Conservation (phyloP, 2,888 invertebrate species). For the Schizotus pectinicornis region DNA sequence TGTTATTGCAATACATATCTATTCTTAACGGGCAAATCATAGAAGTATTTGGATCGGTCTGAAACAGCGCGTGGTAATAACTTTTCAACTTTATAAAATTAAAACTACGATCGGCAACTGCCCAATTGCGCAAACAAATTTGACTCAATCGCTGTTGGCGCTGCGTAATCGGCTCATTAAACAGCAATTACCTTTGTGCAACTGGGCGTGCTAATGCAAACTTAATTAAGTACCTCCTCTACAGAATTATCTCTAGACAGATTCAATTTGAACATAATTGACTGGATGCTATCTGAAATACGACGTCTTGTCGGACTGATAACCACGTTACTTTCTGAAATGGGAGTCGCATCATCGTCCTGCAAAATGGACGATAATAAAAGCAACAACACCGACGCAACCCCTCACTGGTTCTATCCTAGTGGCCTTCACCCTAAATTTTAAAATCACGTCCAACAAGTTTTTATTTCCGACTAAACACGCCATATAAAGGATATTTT, state of each 20-base stretch:
- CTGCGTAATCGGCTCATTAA: not conserved
- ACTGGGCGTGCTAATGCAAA: too few species aligned
- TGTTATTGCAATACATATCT: conserved; percentile 77
- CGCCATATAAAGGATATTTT: conserved; percentile 90
- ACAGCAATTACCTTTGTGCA: not conserved
- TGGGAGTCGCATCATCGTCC: conserved; percentile 56
- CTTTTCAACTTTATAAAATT: too few species aligned
- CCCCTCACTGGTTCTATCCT: conserved; percentile 51
- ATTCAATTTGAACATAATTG: conserved; percentile 83
- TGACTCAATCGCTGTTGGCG: too few species aligned
- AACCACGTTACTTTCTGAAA: conserved; percentile 44
- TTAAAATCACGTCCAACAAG: conserved; percentile 78
- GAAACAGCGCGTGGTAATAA: conserved; percentile 21
- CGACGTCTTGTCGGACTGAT: conserved; percentile 70
- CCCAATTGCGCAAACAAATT: too few species aligned
- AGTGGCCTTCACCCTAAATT: conserved; percentile 69
- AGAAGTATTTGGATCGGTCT: conserved; percentile 49
- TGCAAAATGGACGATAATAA: conserved; percentile 32
- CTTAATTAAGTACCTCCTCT: conserved; percentile 47
- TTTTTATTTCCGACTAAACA: conserved; percentile 82
- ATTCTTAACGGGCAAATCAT: conserved; percentile 73
- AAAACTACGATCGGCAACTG: too few species aligned
- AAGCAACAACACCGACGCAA: not conserved
- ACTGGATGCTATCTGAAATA: conserved; percentile 87
- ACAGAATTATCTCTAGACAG: conserved; percentile 63